These are phyloP conservation scores for Zoanthus sansibaricus DNA, from an alignment of 92 coral and sea anemone genomes.

Conservation along the genomic window DNA sequence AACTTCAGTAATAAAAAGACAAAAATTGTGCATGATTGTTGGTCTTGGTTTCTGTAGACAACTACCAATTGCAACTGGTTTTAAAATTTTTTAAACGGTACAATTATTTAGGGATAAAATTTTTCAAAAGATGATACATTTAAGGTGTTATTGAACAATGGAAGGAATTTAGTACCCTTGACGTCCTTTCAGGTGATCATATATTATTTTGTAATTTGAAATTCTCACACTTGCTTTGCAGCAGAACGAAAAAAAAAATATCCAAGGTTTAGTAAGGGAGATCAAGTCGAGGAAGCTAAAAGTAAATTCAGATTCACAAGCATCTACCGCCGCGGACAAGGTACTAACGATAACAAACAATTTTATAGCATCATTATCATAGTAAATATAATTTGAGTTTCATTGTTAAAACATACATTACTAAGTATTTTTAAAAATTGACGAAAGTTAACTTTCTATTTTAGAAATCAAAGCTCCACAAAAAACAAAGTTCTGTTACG, in stretches of 20 bases:
- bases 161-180: no score
- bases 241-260: not conserved
- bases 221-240: not conserved
- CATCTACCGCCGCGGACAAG: not conserved
- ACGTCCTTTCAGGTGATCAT: not conserved
- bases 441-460: not conserved
- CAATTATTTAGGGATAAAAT: not conserved
- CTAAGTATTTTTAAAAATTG: not conserved
- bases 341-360: not conserved
- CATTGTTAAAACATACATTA: no score
- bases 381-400: no score
- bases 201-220: not conserved
- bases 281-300: not conserved
- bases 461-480: not conserved
- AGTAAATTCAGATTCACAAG: not conserved
- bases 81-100: no score
- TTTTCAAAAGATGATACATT: no score
- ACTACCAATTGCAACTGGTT: no score
- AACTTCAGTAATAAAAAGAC: no score
- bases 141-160: no score
- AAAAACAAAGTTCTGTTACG: slow-evolving; percentile 16
- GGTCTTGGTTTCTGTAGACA: no score
- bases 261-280: not conserved
- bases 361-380: not conserved
- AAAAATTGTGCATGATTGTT: no score